Evolutionary conservation across 2,797 vertebrate genomes (phyloP).

Genomic region (Catamblyrhynchus diadema): DNA sequence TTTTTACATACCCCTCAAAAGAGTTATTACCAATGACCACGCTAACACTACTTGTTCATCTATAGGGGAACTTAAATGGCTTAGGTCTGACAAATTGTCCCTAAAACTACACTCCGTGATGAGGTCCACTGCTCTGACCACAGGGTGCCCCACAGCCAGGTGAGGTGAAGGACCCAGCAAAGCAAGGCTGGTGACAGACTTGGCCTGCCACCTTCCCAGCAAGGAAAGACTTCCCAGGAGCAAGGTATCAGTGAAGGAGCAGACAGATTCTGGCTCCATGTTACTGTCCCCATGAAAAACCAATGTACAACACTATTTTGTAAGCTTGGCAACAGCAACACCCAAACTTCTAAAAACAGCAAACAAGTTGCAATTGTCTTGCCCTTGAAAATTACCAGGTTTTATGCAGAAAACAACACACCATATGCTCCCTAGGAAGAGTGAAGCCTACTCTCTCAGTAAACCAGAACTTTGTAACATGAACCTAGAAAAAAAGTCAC

Average conservation of each 20-base stretch:
- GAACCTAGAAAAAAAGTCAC: neutral
- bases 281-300: neutral
- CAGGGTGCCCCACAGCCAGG: neutral
- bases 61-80: neutral
- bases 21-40: neutral
- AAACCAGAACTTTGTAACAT: neutral
- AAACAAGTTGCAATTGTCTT: neutral
- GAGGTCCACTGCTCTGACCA: neutral
- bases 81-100: accelerated
- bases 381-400: neutral
- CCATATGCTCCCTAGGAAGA: neutral
- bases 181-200: neutral
- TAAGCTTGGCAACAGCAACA: neutral
- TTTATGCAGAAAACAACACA: neutral
- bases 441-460: neutral
- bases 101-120: neutral
- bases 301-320: neutral
- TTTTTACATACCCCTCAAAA: neutral
- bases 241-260: neutral
- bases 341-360: neutral
- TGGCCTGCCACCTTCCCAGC: neutral
- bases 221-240: neutral
- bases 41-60: neutral
- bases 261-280: neutral
- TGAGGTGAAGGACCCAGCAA: neutral